Percentiles rank a stretch among this genome's conserved stretches.
Conservation (phyloP, 2,888 invertebrate genomes). For the Cerastis rubricosa region DNA sequence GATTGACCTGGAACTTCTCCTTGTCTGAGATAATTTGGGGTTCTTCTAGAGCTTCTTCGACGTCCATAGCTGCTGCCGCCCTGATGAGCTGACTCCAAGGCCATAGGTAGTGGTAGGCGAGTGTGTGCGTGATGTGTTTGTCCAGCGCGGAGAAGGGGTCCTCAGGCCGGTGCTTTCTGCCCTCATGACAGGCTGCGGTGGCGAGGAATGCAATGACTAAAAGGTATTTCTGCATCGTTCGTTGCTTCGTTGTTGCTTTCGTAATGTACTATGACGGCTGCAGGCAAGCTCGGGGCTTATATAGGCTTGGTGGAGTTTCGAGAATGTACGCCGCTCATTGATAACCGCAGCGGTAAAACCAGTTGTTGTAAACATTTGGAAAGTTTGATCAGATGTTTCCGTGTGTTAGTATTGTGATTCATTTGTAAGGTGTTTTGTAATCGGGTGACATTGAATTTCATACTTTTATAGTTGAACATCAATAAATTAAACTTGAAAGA, state of each 20-base stretch:
- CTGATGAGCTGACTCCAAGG: constrained; percentile 86
- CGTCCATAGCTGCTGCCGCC: constrained; percentile 80
- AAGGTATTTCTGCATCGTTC: constrained; percentile 80
- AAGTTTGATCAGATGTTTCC: constrained; percentile 65
- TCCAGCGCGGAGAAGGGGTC: constrained; percentile 84
- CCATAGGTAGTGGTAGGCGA: constrained; percentile 85
- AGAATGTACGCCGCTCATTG: constrained; percentile 86
- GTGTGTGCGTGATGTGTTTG: constrained; percentile 81
- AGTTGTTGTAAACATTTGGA: constrained; percentile 82
- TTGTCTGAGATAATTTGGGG: constrained; percentile 83
- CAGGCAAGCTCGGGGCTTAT: constrained; percentile 77
- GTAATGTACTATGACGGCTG: constrained; percentile 74
- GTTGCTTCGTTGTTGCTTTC: constrained; percentile 77
- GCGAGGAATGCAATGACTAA: constrained; percentile 76
- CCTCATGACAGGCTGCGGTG: constrained; percentile 73
- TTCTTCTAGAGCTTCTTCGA: constrained; percentile 80
- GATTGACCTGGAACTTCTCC: constrained; percentile 80
- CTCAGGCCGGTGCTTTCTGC: constrained; percentile 73
- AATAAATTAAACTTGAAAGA: neutral
- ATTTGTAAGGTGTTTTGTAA: constrained; percentile 15
- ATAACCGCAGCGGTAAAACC: constrained; percentile 80
- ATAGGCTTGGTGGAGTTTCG: constrained; percentile 85
- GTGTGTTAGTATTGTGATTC: constrained; percentile 24
- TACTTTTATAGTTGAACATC: neutral
- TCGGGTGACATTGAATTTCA: constrained; percentile 40